A percentile compares a stretch with the other conserved stretches of the same genome.
phyloP scores from a whole-genome alignment of 2,888 invertebrate species.

The Adelognathus sp. region DNA sequence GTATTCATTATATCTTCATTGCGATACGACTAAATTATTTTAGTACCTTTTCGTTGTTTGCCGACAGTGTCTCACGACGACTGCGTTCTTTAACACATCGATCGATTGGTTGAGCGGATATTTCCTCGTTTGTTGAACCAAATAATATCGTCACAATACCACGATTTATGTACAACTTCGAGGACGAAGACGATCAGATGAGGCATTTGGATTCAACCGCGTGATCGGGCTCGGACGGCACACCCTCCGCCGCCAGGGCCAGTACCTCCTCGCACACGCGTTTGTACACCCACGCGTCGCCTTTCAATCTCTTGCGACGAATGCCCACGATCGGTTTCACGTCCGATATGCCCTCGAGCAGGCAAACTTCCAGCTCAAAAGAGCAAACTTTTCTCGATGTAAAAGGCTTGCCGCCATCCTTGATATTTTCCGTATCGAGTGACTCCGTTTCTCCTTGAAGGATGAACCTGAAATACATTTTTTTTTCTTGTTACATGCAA shows the following conservation, averaged over 20 bases:
- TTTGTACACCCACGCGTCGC: constrained; percentile 92
- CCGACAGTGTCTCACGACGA: not conserved
- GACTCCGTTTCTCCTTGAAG: constrained; percentile 85
- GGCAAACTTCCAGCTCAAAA: constrained; percentile 88
- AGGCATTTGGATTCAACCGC: constrained; percentile 74
- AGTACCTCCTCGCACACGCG: constrained; percentile 89
- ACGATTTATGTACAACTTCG: not conserved
- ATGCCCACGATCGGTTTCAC: constrained; percentile 84
- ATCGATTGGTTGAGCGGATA: not conserved
- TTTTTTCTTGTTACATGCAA: not conserved
- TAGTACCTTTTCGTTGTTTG: not conserved
- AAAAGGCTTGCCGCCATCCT: constrained; percentile 64
- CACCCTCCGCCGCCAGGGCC: constrained; percentile 81
- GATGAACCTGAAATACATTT: constrained; percentile 83
- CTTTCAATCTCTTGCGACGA: constrained; percentile 88
- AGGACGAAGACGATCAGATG: constrained; percentile 63
- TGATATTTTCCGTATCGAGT: constrained; percentile 63
- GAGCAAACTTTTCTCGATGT: constrained; percentile 81
- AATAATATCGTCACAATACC: not conserved
- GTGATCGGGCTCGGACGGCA: constrained; percentile 64
- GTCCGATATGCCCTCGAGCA: constrained; percentile 80
- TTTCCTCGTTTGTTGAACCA: not conserved
- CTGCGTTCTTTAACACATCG: constrained; percentile 5
- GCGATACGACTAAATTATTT: constrained; percentile 15
- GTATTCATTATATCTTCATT: constrained; percentile 7